Percentiles rank a stretch among this genome's conserved stretches.
Evolutionary conservation across 1,140 invertebrate genomes (phyloP).

Genomic region (Scaptomyza graminum): DNA sequence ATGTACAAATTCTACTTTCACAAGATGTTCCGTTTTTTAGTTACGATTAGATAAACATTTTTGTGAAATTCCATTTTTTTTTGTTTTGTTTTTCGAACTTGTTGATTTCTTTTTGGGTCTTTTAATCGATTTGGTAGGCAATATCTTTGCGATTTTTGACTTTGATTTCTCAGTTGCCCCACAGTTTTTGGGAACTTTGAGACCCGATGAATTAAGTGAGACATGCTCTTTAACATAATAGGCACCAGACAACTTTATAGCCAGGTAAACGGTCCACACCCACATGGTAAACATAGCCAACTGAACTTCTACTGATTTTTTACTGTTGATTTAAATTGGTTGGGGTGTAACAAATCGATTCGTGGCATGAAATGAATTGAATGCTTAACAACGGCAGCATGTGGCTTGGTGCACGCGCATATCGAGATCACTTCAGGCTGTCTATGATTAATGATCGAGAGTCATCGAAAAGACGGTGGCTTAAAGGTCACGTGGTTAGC

Average conservation of each 20-base stretch:
- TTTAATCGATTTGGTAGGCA: background rate
- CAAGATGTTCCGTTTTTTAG: background rate
- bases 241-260: constrained; percentile 23
- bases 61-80: background rate
- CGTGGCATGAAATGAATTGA: constrained; percentile 49
- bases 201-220: background rate
- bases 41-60: constrained; percentile 23
- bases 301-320: constrained; percentile 29
- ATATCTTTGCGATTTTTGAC: too few relatives aligned
- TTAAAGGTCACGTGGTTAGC: constrained; percentile 9
- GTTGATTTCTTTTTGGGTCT: background rate
- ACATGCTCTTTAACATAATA: constrained; percentile 7
- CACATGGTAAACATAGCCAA: constrained; percentile 48
- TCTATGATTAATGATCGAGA: constrained; percentile 13
- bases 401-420: constrained; percentile 19
- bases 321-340: constrained; percentile 6
- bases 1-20: constrained; percentile 33
- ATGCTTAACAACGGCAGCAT: constrained; percentile 44
- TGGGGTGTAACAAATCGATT: constrained; percentile 50
- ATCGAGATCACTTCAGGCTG: constrained; percentile 31
- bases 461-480: background rate
- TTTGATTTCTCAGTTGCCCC: background rate
- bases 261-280: constrained; percentile 38
- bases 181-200: background rate
- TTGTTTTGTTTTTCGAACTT: background rate